Evolutionary conservation across 2,113 vertebrate genomes (phyloP), one percentile per base, ranked within the genome.

Genomic region (Ailurus styani): DNA sequence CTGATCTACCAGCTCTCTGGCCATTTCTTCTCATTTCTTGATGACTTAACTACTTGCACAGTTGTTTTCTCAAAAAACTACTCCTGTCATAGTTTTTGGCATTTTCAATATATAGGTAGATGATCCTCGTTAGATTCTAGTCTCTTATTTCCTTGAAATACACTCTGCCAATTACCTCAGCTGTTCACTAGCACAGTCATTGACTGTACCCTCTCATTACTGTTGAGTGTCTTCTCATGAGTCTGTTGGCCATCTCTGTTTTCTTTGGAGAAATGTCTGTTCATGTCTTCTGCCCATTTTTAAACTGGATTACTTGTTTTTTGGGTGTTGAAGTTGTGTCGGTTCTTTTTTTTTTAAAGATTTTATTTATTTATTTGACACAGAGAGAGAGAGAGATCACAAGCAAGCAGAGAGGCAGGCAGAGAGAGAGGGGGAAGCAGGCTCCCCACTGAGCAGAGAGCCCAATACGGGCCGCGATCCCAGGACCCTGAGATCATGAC

Each of bases 11-110:
- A 95, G 57, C 7, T 93, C 42, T 52, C 45, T 60, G 37, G 70
- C 34, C 12, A 78, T 91, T 91, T 75, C 64, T 90, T 96, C 54
- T 89, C 29, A 93, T 68, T 89, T 92, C n/a, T 73, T 88, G 34
- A 87, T 94, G 31, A 54, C 18, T 68, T 94, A 66, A 54, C 27
- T 94, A 91, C 23, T 89, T 89, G 29, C 11, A 37, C 52, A 91
- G 72, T 66, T 93, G 91, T 27, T 85, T 95, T 86, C 70, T 75
- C n/a, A 31, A 82, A 37, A 89, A 68, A 57, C 34, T 64, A 55
- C 31, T 54, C 47, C 31, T 6, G 1, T 85, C 10, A 45, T 55
- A 89, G 42, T 73, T 78, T 85, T 82, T 83, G 52, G 37, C 21
- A 97, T 90, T 87, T 96, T 90, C 54, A 87, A 34, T 77, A 68